A percentile compares a stretch with the other conserved stretches of the same genome.
Conservation (phyloP, 2,113 vertebrate genomes). For the Petroica traversi region DNA sequence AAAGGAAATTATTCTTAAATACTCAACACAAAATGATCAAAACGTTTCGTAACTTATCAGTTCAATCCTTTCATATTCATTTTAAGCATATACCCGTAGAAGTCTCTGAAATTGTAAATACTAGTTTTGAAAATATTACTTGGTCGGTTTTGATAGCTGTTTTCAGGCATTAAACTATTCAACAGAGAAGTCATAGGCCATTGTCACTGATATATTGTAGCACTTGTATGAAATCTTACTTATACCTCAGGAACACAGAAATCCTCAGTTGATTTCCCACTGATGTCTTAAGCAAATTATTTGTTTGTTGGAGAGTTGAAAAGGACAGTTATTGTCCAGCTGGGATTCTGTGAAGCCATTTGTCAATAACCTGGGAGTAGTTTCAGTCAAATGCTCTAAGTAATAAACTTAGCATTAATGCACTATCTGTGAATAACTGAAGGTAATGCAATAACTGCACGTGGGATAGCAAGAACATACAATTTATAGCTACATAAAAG, state of each 20-base stretch:
- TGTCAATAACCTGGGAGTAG: not conserved
- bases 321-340: not conserved
- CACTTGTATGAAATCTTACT: too few relatives aligned
- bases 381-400: not conserved
- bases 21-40: not conserved
- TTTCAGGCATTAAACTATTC: not conserved
- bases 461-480: not conserved
- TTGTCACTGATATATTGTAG: not conserved
- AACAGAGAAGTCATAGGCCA: not conserved
- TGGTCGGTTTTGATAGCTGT: not conserved
- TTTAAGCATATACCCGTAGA: not conserved
- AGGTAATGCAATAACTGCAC: not conserved
- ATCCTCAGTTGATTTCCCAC: not conserved
- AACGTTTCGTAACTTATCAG: not conserved
- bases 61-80: not conserved
- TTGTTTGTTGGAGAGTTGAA: not conserved
- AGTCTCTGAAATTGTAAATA: not conserved
- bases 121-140: not conserved
- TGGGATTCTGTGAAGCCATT: not conserved
- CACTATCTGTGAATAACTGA: not conserved
- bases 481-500: not conserved
- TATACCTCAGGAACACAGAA: not conserved
- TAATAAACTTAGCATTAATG: not conserved
- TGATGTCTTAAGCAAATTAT: not conserved
- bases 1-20: conserved; percentile 1